These are phyloP conservation scores for Gorsachius magnificus DNA, from an alignment of 2,797 vertebrate species.

Conservation along the genomic window DNA sequence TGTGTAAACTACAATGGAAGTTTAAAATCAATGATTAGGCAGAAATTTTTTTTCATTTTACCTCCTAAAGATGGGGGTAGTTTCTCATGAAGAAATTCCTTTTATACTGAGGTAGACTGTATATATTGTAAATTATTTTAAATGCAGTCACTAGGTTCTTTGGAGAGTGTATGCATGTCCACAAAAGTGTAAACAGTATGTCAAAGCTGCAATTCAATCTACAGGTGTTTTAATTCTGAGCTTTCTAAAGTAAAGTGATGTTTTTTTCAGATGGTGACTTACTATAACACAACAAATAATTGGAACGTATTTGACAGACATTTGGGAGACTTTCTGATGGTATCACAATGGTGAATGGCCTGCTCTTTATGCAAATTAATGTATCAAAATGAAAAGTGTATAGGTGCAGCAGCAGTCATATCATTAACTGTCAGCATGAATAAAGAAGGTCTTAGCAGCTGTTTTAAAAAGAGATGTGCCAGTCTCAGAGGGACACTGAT, in stretches of 20 bases:
- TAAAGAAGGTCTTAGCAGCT: neutral
- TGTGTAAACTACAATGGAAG: neutral
- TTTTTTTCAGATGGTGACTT: neutral
- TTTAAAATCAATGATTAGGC: neutral
- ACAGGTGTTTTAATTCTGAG: neutral
- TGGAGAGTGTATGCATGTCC: neutral
- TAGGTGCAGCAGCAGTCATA: neutral
- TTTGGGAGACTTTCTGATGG: neutral
- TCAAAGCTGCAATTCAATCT: neutral
- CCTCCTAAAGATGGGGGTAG: neutral
- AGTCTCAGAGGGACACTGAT: neutral
- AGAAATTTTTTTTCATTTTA: neutral
- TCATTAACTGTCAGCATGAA: neutral
- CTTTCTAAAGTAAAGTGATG: neutral
- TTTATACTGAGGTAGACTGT: neutral
- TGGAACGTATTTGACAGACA: neutral
- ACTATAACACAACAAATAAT: neutral
- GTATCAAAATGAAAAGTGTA: neutral
- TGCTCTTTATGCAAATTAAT: neutral
- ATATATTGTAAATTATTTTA: neutral
- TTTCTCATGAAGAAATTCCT: neutral
- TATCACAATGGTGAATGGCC: neutral
- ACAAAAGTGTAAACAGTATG: neutral
- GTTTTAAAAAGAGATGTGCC: neutral
- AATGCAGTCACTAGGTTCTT: neutral